phyloP scores from a whole-genome alignment of 2,797 vertebrate species.

The Labeo calbasu region DNA sequence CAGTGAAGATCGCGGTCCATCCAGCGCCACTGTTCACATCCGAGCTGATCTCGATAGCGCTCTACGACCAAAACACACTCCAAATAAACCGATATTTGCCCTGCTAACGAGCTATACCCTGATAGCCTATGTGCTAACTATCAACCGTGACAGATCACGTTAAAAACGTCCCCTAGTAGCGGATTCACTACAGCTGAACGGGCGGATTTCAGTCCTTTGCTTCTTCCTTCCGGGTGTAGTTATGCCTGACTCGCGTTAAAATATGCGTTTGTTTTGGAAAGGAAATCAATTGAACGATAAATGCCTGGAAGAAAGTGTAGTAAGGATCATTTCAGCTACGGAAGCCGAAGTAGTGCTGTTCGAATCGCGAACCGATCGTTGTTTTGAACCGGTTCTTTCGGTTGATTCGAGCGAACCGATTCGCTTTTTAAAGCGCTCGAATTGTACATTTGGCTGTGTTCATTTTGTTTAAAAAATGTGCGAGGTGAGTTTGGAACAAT shows the following conservation, averaged over 20 bases:
- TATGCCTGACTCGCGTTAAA: conserved; percentile 13
- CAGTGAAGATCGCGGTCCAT: conserved; percentile 1
- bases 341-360: conserved; percentile 58
- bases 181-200: neutral
- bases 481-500: neutral
- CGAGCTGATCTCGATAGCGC: too few relatives aligned
- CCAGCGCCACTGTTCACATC: neutral
- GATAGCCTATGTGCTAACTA: conserved; percentile 53
- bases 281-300: conserved; percentile 40
- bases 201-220: conserved; percentile 24
- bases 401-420: neutral
- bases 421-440: neutral
- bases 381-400: conserved; percentile 6
- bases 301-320: conserved; percentile 50
- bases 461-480: neutral
- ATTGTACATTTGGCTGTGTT: neutral
- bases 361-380: conserved; percentile 8
- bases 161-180: conserved; percentile 37
- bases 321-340: conserved; percentile 62
- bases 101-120: conserved; percentile 44
- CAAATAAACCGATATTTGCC: conserved; percentile 28
- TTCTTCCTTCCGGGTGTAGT: conserved; percentile 25
- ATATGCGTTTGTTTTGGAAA: conserved; percentile 19
- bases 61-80: neutral
- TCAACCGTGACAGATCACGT: conserved; percentile 50